A percentile compares a stretch with the other conserved stretches of the same genome.
Evolutionary conservation across 2,113 vertebrate genomes (phyloP).

Genomic region (Desmodus rotundus): DNA sequence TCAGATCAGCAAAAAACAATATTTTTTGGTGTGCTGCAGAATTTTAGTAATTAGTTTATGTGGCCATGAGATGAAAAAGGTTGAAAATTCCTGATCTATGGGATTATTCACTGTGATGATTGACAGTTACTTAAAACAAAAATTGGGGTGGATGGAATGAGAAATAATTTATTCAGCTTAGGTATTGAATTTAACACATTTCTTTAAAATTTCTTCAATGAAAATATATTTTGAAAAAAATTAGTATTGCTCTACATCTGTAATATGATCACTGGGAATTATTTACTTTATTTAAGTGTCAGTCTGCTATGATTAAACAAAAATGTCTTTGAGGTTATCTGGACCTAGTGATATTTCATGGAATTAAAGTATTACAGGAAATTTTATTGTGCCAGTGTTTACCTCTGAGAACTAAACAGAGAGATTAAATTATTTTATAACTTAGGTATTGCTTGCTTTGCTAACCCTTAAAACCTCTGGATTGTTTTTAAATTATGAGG

Average conservation of each 20-base stretch:
- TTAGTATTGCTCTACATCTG: neutral
- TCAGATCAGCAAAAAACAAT: too few relatives aligned
- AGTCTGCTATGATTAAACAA: neutral
- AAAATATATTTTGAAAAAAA: constrained; percentile 24
- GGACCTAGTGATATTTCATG: constrained; percentile 33
- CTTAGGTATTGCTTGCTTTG: neutral
- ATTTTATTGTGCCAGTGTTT: neutral
- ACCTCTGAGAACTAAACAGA: neutral
- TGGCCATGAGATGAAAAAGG: neutral
- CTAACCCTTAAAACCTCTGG: neutral
- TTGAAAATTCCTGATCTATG: neutral
- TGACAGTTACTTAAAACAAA: constrained; percentile 8
- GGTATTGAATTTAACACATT: neutral
- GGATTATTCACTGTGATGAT: neutral
- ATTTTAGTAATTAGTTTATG: neutral
- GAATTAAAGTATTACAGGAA: neutral
- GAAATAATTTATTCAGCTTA: neutral
- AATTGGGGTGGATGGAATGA: neutral
- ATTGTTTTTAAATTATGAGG: neutral
- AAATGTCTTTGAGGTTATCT: constrained; percentile 30
- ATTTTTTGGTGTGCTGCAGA: neutral
- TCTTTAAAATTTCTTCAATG: neutral
- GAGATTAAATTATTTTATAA: neutral
- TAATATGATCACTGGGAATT: neutral
- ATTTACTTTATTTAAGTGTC: constrained; percentile 12